phyloP scores from a whole-genome alignment of 1,140 invertebrate genomes.

The silkworm (Bombyx mori) region DNA sequence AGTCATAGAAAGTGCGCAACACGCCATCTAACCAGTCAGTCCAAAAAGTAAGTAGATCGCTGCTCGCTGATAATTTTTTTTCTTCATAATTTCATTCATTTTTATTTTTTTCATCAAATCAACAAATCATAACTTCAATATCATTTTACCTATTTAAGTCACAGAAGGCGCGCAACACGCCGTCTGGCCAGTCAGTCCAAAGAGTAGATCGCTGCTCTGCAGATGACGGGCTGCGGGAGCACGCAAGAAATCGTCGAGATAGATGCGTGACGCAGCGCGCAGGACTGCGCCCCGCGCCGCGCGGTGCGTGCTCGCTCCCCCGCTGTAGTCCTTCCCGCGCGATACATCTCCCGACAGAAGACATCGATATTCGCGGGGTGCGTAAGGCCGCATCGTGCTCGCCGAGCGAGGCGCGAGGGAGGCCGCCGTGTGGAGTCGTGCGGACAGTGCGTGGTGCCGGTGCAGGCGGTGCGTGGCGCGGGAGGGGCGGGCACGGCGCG shows the following conservation, averaged over 20 bases:
- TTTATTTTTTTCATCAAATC: too few relatives aligned
- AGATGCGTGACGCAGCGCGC: constrained; percentile 68
- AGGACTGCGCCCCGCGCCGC: constrained; percentile 49
- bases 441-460: constrained; percentile 21
- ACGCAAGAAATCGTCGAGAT: constrained; percentile 54
- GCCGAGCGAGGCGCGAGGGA: constrained; percentile 26
- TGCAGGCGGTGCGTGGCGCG: constrained; percentile 39
- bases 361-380: constrained; percentile 59
- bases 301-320: constrained; percentile 45
- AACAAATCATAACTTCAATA: too few relatives aligned
- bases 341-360: constrained; percentile 40
- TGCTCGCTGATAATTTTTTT: constrained; percentile 16
- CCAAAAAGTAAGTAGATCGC: constrained; percentile 22
- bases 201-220: constrained; percentile 44
- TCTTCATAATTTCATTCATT: too few relatives aligned
- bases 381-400: constrained; percentile 43
- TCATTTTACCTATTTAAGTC: too few relatives aligned
- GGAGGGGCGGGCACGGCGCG: constrained; percentile 33
- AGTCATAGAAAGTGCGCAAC: neutral
- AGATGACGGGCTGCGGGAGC: constrained; percentile 55
- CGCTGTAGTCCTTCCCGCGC: constrained; percentile 21
- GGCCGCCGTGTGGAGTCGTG: constrained; percentile 19
- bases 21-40: constrained; percentile 3
- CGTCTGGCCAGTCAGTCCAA: constrained; percentile 5
- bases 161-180: constrained; percentile 1